Percentiles rank a stretch among this genome's conserved stretches.
Conservation (phyloP, 1,140 invertebrate species). For the Aricia agestis region DNA sequence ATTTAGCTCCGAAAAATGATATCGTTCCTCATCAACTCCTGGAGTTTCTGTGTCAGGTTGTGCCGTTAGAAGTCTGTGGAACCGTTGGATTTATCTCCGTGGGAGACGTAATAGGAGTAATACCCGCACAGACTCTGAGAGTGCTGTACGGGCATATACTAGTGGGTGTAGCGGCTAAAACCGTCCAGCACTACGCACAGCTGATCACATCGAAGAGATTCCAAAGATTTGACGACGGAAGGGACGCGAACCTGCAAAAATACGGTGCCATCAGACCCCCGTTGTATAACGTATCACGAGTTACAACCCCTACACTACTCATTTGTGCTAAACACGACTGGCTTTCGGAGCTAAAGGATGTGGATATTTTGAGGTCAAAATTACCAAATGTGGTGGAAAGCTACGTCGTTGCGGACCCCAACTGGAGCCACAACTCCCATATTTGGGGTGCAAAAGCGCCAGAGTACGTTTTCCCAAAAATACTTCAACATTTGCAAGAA, state of each 20-base stretch:
- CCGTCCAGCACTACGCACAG: conserved; percentile 1
- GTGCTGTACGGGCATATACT: conserved; percentile 1
- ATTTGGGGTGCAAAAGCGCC: conserved; percentile 3
- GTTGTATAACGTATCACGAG: neutral
- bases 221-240: conserved; percentile 8
- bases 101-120: neutral
- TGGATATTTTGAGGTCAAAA: conserved; percentile 4
- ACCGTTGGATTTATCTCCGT: neutral
- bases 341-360: neutral
- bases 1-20: neutral
- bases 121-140: neutral
- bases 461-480: conserved; percentile 1
- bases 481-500: neutral
- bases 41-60: conserved; percentile 14
- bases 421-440: conserved; percentile 8
- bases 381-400: conserved; percentile 8
- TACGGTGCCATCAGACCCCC: conserved; percentile 3
- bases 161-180: neutral
- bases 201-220: conserved; percentile 4
- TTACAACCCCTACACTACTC: conserved; percentile 1
- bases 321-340: conserved; percentile 11
- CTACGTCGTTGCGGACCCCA: neutral
- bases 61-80: conserved; percentile 12
- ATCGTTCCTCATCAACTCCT: neutral
- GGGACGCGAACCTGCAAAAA: neutral